phyloP scores from a whole-genome alignment of 2,888 invertebrate species.

The Pseudococcus viburni region DNA sequence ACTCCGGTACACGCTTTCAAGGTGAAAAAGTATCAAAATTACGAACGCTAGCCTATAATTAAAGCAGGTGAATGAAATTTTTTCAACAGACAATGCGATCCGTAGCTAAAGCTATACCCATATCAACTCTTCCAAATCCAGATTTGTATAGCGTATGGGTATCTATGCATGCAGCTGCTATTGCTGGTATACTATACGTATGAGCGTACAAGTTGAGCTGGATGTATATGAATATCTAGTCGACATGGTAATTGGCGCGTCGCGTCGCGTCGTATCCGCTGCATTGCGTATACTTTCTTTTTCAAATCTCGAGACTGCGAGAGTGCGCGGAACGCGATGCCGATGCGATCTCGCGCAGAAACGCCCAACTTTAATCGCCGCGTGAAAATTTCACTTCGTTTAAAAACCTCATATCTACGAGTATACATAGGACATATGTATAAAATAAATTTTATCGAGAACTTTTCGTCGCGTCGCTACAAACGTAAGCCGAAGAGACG shows the following conservation, averaged over 20 bases:
- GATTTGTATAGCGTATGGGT: neutral
- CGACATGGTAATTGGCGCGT: neutral
- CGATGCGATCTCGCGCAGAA: too few relatives aligned
- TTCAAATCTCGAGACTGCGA: neutral
- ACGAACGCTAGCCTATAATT: neutral
- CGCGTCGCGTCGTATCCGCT: neutral
- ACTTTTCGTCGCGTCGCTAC: neutral
- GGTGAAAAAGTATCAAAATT: constrained; percentile 21
- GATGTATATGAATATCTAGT: too few relatives aligned
- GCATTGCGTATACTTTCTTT: constrained; percentile 7
- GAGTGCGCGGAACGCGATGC: neutral
- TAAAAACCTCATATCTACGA: neutral
- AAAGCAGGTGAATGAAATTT: constrained; percentile 23
- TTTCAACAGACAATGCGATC: neutral
- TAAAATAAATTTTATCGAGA: neutral
- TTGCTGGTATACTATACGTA: too few relatives aligned
- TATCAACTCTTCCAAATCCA: neutral
- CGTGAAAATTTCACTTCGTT: constrained; percentile 11
- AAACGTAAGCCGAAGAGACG: neutral
- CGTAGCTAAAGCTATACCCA: neutral
- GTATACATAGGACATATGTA: too few relatives aligned
- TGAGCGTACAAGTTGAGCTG: too few relatives aligned
- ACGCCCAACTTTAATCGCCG: neutral
- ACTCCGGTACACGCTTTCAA: constrained; percentile 11
- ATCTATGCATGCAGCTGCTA: neutral